Evolutionary conservation across 2,113 vertebrate species (phyloP), one percentile per base, ranked within the genome.

Genomic region (Engystomops pustulosus): DNA sequence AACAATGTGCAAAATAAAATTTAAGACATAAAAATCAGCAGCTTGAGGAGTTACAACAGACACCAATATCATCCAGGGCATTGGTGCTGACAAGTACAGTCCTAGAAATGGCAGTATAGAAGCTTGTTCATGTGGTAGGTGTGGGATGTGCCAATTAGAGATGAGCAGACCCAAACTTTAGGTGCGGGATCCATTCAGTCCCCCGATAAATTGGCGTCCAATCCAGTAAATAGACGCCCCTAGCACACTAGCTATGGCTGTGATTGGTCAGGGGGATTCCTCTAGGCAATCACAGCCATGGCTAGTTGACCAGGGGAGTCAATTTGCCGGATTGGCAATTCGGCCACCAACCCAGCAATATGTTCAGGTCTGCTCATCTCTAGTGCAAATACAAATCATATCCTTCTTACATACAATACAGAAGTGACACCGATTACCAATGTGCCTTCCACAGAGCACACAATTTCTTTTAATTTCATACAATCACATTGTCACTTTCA

Each of bases 1-100:
- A 36, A 77, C 30, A 77, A 77, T 58, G 74, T 77, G 74, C 74
- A 78, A 78, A 77, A 78, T 60, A 60, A 60, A 78, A 78, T 60
- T n/a, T 38, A 78, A 78, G 75, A 78, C 47, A 60, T 23, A 78
- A 67, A 62, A 65, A 58, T 78, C 51, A 78, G 75, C 75, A 78
- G 75, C 53, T 78, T 41, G 0, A 78, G 7, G n/a, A 58, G 55
- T 77, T n/a, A 77, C 74, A 55, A 77, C 74, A 36, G 20, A 77
- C 32, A 78, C 75, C 25, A 34, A 41, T 17, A 3, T 58, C 53
- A 77, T 38, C 49, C 32, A 17, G 10, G n/a, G n/a, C 10, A 74
- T 49, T 25, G 27, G 20, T 36, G n/a, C 30, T 25, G 8, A 78
- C 30, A 78, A 41, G 32, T 34, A 41, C n/a, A 38, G n/a, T 30